Evolutionary conservation across 2,113 vertebrate genomes (phyloP), one percentile per base, ranked within the genome.

Genomic region (Glaucidium brasilianum): DNA sequence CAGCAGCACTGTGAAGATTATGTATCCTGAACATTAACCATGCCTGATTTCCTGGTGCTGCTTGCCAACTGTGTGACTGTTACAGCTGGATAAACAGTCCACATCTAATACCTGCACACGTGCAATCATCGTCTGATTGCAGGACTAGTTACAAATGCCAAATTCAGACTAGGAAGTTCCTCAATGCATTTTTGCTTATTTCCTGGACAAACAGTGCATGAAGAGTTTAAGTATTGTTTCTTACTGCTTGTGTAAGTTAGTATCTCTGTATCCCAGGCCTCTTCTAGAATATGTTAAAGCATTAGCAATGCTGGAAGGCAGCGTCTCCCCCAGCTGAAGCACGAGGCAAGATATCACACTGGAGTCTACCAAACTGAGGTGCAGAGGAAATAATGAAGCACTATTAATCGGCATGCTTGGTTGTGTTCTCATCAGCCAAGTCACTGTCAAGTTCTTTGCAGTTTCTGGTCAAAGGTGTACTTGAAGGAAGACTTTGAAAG

Each of bases 31-130:
- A 95, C 71, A 63, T 82, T 55, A 88, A 59, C 89, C n/a, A 32
- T 60, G 62, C 23, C 81, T 83, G 55, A 25, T 67, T 95, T 97
- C 92, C 94, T 90, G 87, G 87, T 91, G 59, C 89, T 0, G 3
- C 87, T 79, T 88, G 58, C 84, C 17, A 18, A 72, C 47, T 26
- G 50, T 14, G 74, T 27, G 68, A 45, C 88, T 87, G 62, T 30
- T 41, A 32, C 91, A 97, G 93, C 91, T 96, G 89, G 71, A 67
- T 87, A 94, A 96, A 94, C 87, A 95, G 45, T 49, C 71, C 32
- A 14, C 82, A 26, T 53, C 45, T 69, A 59, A 34, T 75, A 96
- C 91, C 96, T 95, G 74, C 69, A 76, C 66, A 74, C 30, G 23
- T 89, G 79, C 66, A 45, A 14, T 71, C 45, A 2, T 32, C 22